Evolutionary conservation across 2,888 invertebrate genomes (phyloP), one percentile per base, ranked within the genome.

Genomic region (Metalampra italica): DNA sequence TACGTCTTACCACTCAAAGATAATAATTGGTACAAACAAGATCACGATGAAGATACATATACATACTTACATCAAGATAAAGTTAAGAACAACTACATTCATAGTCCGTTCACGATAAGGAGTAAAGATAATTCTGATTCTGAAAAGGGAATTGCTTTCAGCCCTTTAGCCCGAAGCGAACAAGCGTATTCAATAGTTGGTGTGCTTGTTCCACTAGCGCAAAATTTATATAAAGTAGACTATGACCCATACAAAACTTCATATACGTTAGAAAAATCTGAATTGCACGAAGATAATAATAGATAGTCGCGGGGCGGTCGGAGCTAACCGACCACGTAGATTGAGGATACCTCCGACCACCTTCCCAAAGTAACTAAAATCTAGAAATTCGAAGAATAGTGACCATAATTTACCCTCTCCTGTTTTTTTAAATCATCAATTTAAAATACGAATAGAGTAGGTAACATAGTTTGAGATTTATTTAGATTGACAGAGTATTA

Each of bases 221-320:
- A 59, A 39, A 56, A 60, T 12, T 71, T 66, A 69, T 69, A 59
- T 48, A 62, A 60, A 53, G 50, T 56, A 30, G 49, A 59, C 42
- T 54, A 50, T 41, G 43, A 55, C 30, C 49, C 50, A 4, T 43
- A 55, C 34, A 51, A 41, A 41, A 41, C 45, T 30, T 46, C 48
- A 5, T 43, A 34, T 32, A 30, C 43, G 41, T 47, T 46, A 43
- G 37, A 49, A 46, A 43, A 47, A 11, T 29, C 49, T 32, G 29
- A 46, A 30, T 46, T 39, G 9, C 42, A 15, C 14, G 39, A 46
- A 14, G 50, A 46, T 38, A 41, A 43, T 38, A 41, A 46, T 29
- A 46, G 46, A 40, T 50, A 50, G 22, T 9, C 3, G n/a, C n/a
- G n/a, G n/a, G n/a, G n/a, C n/a, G n/a, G n/a, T n/a, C n/a, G n/a